These are phyloP conservation scores for Petrocephalus zakoni DNA, from an alignment of 2,113 vertebrate species.

Conservation along the genomic window DNA sequence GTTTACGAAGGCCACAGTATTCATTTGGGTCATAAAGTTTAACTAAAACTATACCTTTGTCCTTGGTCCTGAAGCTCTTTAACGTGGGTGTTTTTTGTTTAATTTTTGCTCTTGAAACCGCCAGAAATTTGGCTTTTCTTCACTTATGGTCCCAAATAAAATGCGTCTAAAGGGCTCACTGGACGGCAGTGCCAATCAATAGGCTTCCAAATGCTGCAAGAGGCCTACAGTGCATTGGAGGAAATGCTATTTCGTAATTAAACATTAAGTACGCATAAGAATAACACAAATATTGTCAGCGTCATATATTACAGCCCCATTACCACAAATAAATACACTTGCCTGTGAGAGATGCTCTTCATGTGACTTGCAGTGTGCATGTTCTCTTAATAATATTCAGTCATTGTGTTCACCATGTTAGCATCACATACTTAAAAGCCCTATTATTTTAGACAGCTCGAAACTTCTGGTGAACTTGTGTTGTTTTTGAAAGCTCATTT, in stretches of 20 bases:
- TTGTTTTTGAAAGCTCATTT: slow-evolving; percentile 10
- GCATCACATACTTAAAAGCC: background rate
- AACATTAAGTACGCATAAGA: background rate
- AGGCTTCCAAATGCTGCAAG: background rate
- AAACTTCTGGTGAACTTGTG: background rate
- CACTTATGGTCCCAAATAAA: background rate
- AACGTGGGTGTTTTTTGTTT: background rate
- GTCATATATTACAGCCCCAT: background rate
- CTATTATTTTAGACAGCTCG: background rate
- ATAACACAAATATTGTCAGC: background rate
- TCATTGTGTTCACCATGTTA: background rate
- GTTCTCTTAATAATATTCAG: background rate
- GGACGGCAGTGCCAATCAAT: background rate
- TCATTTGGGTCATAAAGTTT: background rate
- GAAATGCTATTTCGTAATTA: background rate
- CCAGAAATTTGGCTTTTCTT: background rate
- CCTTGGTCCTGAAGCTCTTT: background rate
- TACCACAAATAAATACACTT: background rate
- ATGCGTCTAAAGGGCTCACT: background rate
- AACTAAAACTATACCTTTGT: background rate
- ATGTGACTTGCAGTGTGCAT: background rate
- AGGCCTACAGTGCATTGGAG: background rate
- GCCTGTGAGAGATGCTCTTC: background rate
- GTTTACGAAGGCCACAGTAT: background rate
- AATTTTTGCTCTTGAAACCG: background rate